phyloP scores from a whole-genome alignment of 2,113 vertebrate species.

The Rhea americana region DNA sequence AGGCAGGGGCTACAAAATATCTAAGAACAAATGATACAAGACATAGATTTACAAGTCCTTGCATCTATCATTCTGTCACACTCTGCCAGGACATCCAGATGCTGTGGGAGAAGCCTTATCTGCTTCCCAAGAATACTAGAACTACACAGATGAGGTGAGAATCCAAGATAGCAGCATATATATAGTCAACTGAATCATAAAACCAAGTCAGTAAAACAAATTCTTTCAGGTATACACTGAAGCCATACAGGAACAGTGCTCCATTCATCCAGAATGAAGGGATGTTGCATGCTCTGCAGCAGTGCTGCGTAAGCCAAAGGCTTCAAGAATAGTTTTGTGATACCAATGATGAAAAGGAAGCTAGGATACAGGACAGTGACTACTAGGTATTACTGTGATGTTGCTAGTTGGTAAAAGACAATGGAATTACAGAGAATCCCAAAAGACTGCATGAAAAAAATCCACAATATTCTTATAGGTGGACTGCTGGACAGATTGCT shows the following conservation, averaged over 20 bases:
- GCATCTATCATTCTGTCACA: conserved; percentile 59
- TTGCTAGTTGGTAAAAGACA: not conserved
- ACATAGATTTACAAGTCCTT: conserved; percentile 35
- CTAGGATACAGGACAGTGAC: not conserved
- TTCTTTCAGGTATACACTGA: not conserved
- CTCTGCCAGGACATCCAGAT: conserved; percentile 15
- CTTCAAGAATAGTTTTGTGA: not conserved
- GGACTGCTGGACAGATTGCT: not conserved
- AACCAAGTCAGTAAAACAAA: conserved; percentile 33
- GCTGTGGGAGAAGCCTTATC: not conserved
- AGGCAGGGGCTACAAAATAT: conserved; percentile 21
- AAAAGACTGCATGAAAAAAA: not conserved
- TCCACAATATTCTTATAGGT: not conserved
- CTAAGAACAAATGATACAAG: conserved; percentile 53
- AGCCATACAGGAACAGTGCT: not conserved
- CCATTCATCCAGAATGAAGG: not conserved
- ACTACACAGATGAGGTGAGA: not conserved
- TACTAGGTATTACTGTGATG: not conserved
- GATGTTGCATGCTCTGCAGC: not conserved
- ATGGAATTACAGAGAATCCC: not conserved
- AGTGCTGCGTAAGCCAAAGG: not conserved
- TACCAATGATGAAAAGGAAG: not conserved
- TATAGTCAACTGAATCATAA: conserved; percentile 45
- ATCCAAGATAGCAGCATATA: not conserved
- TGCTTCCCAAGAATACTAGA: conserved; percentile 25